phyloP scores from a whole-genome alignment of 2,113 vertebrate genomes.

The Chrysochloris asiatica region DNA sequence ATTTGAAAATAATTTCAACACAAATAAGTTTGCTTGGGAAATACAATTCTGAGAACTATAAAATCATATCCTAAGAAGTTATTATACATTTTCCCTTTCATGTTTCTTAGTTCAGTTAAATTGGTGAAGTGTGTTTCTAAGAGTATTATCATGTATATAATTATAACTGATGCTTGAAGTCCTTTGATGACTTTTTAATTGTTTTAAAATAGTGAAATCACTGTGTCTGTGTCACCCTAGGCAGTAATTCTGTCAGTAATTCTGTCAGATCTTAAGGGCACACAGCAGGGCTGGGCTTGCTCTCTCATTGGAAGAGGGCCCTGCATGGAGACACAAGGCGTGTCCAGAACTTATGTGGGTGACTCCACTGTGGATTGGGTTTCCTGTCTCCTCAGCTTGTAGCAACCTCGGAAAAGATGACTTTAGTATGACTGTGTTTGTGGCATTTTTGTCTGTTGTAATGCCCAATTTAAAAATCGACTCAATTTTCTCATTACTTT shows the following conservation, averaged over 20 bases:
- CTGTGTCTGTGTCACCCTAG: not conserved
- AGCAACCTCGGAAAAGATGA: not conserved
- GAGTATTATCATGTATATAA: not conserved
- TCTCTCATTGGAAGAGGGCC: not conserved
- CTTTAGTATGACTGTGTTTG: not conserved
- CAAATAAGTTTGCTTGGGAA: slow-evolving; percentile 36
- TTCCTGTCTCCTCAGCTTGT: not conserved
- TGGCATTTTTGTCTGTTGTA: not conserved
- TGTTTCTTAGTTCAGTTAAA: slow-evolving; percentile 49
- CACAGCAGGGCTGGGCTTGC: not conserved
- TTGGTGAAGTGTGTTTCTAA: slow-evolving; percentile 17
- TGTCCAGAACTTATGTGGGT: not conserved
- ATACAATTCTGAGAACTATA: slow-evolving; percentile 7
- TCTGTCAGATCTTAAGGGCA: too few species aligned
- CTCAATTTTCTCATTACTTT: not conserved
- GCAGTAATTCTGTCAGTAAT: slow-evolving; percentile 29
- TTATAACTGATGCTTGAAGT: slow-evolving; percentile 29
- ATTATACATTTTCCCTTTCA: slow-evolving; percentile 47
- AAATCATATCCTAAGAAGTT: slow-evolving; percentile 5
- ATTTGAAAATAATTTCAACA: slow-evolving; percentile 25
- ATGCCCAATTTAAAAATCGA: not conserved
- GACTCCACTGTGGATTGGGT: not conserved
- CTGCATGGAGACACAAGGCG: not conserved
- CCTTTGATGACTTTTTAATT: slow-evolving; percentile 51
- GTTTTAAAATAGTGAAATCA: slow-evolving; percentile 48